Evolutionary conservation across 2,888 invertebrate species (phyloP), one percentile per base, ranked within the genome.

Genomic region (Sinhomidia bicolor): DNA sequence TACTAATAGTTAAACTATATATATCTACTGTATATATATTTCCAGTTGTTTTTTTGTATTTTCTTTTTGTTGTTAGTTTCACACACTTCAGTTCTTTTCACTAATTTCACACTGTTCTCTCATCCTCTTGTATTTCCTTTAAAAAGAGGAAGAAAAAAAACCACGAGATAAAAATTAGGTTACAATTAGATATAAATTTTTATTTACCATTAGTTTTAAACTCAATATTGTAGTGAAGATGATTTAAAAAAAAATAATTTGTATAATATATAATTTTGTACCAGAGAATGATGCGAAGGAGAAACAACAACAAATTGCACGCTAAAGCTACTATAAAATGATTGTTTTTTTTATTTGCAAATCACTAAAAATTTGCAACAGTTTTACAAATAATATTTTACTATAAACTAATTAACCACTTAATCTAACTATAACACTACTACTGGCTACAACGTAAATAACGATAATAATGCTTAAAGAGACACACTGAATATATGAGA

Each of bases 61-160:
- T 65, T 26, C 60, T 57, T 54, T 57, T 60, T 80, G 23, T 23
- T 60, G 36, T 41, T 60, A 12, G 36, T 80, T 41, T 47, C 82
- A 47, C 82, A 82, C 82, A 32, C 54, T 68, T 62, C 54, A 51
- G 54, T 51, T 78, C 51, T 78, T 78, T 78, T 51, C 76, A 78
- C 74, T 74, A 44, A 60, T 57, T 74, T 74, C 74, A 78, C 82
- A 54, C n/a, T 41, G 44, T 84, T 76, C 62, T 76, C 26, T 84
- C 82, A 84, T 76, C 81, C 29, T 71, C 76, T 51, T 78, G 76
- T 54, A 60, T 60, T 84, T 74, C 84, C 57, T 84, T 57, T 17
- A 36, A 60, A 57, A 60, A 76, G 54, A 41, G 44, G 57, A 74
- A 76, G 60, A 83, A 84, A 84, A 84, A 84, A 65, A 76, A 76